Conservation (phyloP, 2,113 vertebrate genomes). For the Felis chaus region DNA sequence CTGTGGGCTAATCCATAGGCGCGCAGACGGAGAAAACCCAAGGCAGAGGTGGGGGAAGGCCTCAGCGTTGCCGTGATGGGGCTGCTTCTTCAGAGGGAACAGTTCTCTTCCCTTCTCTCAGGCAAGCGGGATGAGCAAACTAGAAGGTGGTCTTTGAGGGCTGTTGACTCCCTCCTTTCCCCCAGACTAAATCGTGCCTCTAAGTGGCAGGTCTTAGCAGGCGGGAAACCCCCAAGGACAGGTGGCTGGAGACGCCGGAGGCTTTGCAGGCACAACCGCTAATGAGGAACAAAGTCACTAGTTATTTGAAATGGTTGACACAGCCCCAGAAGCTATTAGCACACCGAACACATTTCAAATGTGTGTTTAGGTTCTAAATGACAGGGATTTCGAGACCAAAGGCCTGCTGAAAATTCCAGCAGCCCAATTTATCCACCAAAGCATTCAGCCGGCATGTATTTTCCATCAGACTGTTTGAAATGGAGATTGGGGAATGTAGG, state of each 20-base stretch:
- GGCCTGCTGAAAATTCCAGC: neutral
- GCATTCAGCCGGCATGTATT: neutral
- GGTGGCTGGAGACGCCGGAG: neutral
- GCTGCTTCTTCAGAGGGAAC: fast-evolving
- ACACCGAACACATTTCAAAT: neutral
- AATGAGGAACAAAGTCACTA: neutral
- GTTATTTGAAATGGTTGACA: neutral
- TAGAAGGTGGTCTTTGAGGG: neutral
- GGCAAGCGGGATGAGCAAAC: no score
- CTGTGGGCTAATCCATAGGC: neutral
- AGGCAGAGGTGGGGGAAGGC: neutral
- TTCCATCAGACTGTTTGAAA: neutral
- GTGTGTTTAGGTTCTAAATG: neutral
- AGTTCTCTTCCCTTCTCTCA: neutral
- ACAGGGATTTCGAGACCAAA: conserved; percentile 6
- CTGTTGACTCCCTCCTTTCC: neutral
- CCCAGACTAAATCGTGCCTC: neutral
- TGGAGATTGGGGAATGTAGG: neutral
- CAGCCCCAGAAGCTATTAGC: neutral
- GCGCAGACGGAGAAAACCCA: neutral
- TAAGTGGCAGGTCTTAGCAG: neutral
- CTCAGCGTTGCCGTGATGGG: fast-evolving
- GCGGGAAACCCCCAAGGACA: neutral
- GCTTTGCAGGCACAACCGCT: neutral
- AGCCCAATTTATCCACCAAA: neutral